Base-by-base conservation (phyloP, 2,797 vertebrate genomes). In the Catamblyrhynchus diadema region DNA sequence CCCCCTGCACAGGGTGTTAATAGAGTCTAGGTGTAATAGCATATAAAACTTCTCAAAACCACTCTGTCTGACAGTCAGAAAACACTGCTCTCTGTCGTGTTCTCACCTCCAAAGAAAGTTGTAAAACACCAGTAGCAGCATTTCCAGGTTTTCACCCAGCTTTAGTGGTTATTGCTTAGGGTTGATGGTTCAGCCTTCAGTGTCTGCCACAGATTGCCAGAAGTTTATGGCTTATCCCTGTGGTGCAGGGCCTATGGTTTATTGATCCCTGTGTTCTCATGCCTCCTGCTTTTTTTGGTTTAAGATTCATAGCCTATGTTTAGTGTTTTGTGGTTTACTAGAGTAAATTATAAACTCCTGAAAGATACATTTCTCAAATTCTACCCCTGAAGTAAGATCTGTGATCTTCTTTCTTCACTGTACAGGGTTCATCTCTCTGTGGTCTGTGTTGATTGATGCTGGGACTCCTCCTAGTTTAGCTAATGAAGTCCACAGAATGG, bases 1-100 rank as follows among this genome's bases (percentile, higher is more conserved):
- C 8, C 13, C 16, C 9, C 13, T 0, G 0, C 28, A 13, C 0
- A 0, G 44, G 12, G 8, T 30, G 24, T 50, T 64, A 39, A 33
- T 2, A 50, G n/a, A 32, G 7, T 27, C 2, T 30, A 44, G 25
- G 8, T 30, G 16, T 48, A 48, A n/a, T 8, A 21, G 20, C 9
- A n/a, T 4, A 33, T 14, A 45, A 57, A 69, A 64, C 21, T 44
- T 44, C n/a, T 39, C 72, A 83, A 54, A 51, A 65, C 30, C 39
- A 32, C 30, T 17, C 30, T 17, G 9, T 15, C 50, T 71, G 27
- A 15, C 30, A 59, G n/a, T 30, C n/a, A 64, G 50, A 57, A 64
- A 10, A 45, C 25, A 57, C 21, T 39, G 27, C 9, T 39, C 37
- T 57, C 37, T 64, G 50, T 23, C 0, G 0, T 82, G 12, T 20